Base-by-base conservation (phyloP, 2,797 vertebrate genomes). In the Alosa sapidissima region DNA sequence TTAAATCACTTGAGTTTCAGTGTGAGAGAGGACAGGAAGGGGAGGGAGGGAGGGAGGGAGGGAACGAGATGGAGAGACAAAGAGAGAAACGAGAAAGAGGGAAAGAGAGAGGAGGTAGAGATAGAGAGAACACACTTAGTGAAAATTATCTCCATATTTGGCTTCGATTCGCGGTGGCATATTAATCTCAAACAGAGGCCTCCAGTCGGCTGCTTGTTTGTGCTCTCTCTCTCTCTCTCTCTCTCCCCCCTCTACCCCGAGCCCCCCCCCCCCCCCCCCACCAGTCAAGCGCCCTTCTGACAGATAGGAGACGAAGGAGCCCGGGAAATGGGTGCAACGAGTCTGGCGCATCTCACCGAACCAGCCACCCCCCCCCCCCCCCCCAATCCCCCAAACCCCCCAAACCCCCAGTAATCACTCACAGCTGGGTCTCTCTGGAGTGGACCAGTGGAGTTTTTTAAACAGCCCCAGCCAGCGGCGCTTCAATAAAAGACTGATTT, bases 181-280 rank as follows among this genome's bases (percentile, higher is more conserved):
- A 84, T 90, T 86, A 85, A 89, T 89, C 85, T 87, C 33, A n/a
- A 85, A 83, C 78, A 48, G 82, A 84, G 86, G 82, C 88, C 36
- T 47, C 72, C 87, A 93, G 92, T 92, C 91, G 92, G 89, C 89
- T 90, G 90, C 91, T 89, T 93, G 90, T 91, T 90, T 88, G 87
- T 62, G 1, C 89, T 91, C 87, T 91, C 82, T 88, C 68, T 11
- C 36, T 16, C 81, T 16, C 81, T 16, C n/a, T 33, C 41, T 41
- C 41, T 41, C 1, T 41, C 41, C 4, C 41, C 41, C 41, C 41
- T 4, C 41, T 41, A 41, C 4, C 41, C 41, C 41, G 41, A 41
- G 41, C 0, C 41, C 41, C 41, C 41, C 41, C 28, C 28, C 41
- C 41, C 41, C 0, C 0, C 41, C 28, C 28, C 28, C 28, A 28